Conservation (phyloP, 2,797 vertebrate genomes). For the Megalops cyprinoides region DNA sequence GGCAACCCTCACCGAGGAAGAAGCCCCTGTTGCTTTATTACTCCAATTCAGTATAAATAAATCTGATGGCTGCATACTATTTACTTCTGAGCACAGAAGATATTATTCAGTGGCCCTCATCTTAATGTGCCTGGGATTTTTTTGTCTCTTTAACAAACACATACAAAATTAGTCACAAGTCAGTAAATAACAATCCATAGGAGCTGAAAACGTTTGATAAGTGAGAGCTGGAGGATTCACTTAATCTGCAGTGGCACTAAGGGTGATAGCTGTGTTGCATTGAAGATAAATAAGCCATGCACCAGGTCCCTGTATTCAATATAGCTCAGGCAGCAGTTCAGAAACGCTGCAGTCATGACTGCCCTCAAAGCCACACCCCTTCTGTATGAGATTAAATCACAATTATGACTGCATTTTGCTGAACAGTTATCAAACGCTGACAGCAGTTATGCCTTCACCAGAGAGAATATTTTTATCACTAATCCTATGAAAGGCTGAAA, state of each 20-base stretch:
- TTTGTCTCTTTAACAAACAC: not conserved
- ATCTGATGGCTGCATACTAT: not conserved
- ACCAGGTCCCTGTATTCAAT: not conserved
- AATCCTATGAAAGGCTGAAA: conserved; percentile 25
- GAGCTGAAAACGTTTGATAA: not conserved
- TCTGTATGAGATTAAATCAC: conserved; percentile 37
- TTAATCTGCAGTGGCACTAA: not conserved
- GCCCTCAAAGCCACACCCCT: not conserved
- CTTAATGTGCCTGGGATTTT: not conserved
- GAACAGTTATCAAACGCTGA: conserved; percentile 39
- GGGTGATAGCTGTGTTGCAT: not conserved
- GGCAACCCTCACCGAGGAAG: too few species aligned
- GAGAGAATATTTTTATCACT: conserved; percentile 14
- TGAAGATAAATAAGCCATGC: not conserved
- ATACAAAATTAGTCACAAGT: not conserved
- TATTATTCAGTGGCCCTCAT: not conserved
- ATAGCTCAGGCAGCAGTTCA: not conserved
- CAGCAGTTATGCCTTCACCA: conserved; percentile 29
- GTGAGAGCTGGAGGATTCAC: not conserved
- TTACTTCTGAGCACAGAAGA: not conserved
- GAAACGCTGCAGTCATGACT: conserved; percentile 4
- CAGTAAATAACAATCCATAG: not conserved
- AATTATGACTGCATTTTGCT: conserved; percentile 38
- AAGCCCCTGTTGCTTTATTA: not conserved
- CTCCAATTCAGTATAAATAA: not conserved